Base-by-base conservation (phyloP, 1,140 invertebrate genomes). In the Andrena cerasifolii region DNA sequence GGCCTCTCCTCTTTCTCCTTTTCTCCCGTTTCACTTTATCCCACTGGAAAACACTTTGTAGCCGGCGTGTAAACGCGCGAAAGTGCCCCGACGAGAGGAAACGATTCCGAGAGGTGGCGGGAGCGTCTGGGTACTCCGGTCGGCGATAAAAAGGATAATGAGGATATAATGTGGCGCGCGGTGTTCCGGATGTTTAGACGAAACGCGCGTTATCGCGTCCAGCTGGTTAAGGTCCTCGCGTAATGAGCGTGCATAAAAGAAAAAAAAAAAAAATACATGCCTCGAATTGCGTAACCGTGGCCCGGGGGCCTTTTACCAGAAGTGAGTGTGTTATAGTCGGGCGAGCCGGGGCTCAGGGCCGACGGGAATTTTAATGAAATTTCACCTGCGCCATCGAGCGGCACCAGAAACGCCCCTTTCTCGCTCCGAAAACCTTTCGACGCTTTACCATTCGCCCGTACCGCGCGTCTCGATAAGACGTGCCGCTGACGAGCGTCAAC, bases 31-130 rank as follows among this genome's bases (percentile, higher is more conserved):
- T 59, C 83, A 83, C 82, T 87, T 86, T 87, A 75, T 83, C 56
- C 51, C 67, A 24, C 33, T 47, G 61, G 71, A 85, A 83, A 87
- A 88, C 84, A 87, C 75, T 87, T 88, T 88, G 84, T 85, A 84
- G 54, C 68, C 40, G 59, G 66, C 73, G 78, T 86, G 86, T 86
- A 86, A 88, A 87, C 79, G 77, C 53, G 74, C 67, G 45, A 68
- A 75, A 80, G 70, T 85, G 71, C 47, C 31, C 45, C 16, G 58
- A 28, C 47, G 53, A 36, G 71, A 53, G 49, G 45, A 84, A 74
- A 68, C 66, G 62, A 75, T 75, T 81, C 58, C 49, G 49, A 16
- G 71, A 66, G 45, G 56, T 21, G 31, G 68, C 40, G 66, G n/a
- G 61, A 40, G 24, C 12, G 26, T 24, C 40, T 14, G 65, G n/a